These are phyloP conservation scores for Melanostoma scalare DNA, from an alignment of 2,888 invertebrate genomes.

Conservation along the genomic window DNA sequence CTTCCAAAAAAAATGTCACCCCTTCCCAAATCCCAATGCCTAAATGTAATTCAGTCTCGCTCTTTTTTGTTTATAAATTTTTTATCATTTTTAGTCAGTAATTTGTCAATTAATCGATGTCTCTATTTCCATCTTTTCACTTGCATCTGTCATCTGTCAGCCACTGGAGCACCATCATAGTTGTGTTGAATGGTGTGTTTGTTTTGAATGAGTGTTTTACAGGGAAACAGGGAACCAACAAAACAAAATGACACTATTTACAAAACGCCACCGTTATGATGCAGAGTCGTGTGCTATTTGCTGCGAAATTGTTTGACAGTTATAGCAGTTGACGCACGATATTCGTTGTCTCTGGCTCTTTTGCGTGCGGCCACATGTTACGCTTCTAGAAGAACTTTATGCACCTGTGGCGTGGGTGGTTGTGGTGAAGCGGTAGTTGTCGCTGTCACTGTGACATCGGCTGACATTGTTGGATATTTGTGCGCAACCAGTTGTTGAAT, in stretches of 20 bases:
- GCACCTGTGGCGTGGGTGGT: conserved; percentile 79
- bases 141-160: conserved; percentile 52
- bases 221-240: conserved; percentile 67
- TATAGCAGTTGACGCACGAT: conserved; percentile 40
- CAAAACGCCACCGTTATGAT: conserved; percentile 48
- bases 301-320: conserved; percentile 56
- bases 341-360: conserved; percentile 66
- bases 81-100: conserved; percentile 56
- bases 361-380: conserved; percentile 79
- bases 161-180: conserved; percentile 66
- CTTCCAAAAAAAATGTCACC: conserved; percentile 71
- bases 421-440: conserved; percentile 75
- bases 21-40: conserved; percentile 72
- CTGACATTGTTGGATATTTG: conserved; percentile 80
- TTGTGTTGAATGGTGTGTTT: conserved; percentile 33
- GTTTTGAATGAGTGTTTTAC: conserved; percentile 51
- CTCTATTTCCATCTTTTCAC: conserved; percentile 62
- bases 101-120: conserved; percentile 73
- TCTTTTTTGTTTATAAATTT: conserved; percentile 62
- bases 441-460: conserved; percentile 81
- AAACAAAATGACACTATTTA: conserved; percentile 71
- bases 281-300: conserved; percentile 34
- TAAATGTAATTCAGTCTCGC: conserved; percentile 74
- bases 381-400: conserved; percentile 86
- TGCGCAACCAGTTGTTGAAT: conserved; percentile 79